Evolutionary conservation across 2,888 invertebrate genomes (phyloP).

Genomic region (Amphimallon solstitiale): DNA sequence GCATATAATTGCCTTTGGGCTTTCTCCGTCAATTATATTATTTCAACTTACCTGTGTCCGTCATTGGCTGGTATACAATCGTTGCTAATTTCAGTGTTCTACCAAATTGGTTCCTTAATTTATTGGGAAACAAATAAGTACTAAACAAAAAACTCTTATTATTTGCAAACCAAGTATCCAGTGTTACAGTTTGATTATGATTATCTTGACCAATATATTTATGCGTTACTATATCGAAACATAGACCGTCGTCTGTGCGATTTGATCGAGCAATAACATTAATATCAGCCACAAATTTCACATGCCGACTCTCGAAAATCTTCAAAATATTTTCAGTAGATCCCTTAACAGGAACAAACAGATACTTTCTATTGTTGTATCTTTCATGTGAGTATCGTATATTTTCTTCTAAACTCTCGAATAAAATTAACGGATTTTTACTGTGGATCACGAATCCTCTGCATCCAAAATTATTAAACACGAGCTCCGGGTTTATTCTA

Average conservation of each 20-base stretch:
- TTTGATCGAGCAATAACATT: background rate
- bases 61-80: slow-evolving; percentile 68
- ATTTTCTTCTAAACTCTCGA: slow-evolving; percentile 29
- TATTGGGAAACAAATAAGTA: slow-evolving; percentile 51
- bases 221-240: slow-evolving; percentile 34
- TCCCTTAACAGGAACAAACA: slow-evolving; percentile 17
- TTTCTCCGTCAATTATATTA: no score
- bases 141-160: slow-evolving; percentile 45
- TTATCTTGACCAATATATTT: slow-evolving; percentile 19
- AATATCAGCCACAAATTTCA: slow-evolving; percentile 28
- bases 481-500: slow-evolving; percentile 4
- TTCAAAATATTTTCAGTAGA: slow-evolving; percentile 3
- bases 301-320: slow-evolving; percentile 11
- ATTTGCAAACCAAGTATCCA: slow-evolving; percentile 50
- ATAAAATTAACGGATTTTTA: slow-evolving; percentile 12
- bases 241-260: background rate
- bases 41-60: no score
- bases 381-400: slow-evolving; percentile 24
- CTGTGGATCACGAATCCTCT: slow-evolving; percentile 25
- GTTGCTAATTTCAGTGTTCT: slow-evolving; percentile 65
- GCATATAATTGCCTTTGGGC: no score
- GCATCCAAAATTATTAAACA: slow-evolving; percentile 34
- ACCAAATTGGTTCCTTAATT: slow-evolving; percentile 51
- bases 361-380: slow-evolving; percentile 33
- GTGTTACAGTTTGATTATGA: slow-evolving; percentile 1